Conservation (phyloP, 2,113 vertebrate species). For the Leptobrachium leishanense region DNA sequence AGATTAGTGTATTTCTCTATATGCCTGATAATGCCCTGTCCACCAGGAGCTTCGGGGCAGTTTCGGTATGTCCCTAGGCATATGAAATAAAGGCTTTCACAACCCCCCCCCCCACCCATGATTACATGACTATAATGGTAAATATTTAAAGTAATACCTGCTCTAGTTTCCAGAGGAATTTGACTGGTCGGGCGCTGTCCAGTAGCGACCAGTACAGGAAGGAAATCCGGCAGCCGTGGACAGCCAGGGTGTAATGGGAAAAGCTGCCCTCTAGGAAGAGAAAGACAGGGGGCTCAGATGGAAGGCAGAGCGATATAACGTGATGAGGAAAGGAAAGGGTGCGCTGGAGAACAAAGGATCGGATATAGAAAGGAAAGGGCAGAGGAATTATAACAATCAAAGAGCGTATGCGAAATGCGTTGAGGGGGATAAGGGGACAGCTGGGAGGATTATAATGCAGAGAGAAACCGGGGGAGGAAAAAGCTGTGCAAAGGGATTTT, state of each 20-base stretch:
- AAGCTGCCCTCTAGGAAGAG: constrained; percentile 81
- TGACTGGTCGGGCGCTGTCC: constrained; percentile 87
- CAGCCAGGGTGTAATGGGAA: constrained; percentile 91
- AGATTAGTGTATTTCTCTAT: too few species aligned
- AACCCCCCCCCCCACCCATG: neutral
- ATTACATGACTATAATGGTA: too few species aligned
- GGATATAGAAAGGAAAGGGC: neutral
- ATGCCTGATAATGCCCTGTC: too few species aligned
- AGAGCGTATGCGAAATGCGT: too few species aligned
- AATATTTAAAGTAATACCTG: constrained; percentile 73
- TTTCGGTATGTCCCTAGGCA: too few species aligned
- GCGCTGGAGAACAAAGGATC: neutral
- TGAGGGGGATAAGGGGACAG: too few species aligned
- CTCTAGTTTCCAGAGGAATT: constrained; percentile 97
- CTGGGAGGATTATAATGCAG: too few species aligned
- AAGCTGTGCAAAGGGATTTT: too few species aligned
- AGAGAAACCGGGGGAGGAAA: too few species aligned
- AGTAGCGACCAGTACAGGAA: constrained; percentile 95
- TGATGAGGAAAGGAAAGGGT: too few species aligned
- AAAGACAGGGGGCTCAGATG: neutral
- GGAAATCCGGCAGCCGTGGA: constrained; percentile 91
- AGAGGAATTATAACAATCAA: too few species aligned
- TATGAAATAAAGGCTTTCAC: neutral
- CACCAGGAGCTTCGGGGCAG: too few species aligned
- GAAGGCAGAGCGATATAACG: neutral